Evolutionary conservation across 2,113 vertebrate species (phyloP), one percentile per base, ranked within the genome.

Genomic region (Pachycephala philippinensis): DNA sequence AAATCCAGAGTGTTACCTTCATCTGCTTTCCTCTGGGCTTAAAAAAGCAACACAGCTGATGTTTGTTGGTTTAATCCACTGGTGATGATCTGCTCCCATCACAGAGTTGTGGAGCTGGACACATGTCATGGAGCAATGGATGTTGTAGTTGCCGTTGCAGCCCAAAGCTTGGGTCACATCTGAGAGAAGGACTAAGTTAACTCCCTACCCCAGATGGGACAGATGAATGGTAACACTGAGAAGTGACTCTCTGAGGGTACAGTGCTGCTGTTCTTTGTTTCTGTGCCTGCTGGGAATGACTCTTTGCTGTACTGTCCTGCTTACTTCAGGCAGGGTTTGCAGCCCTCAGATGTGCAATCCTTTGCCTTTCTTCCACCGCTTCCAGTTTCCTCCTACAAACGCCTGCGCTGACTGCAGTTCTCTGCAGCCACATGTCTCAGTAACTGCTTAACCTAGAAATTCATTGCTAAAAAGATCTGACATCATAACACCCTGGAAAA

Each of bases 381-480:
- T 92, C 94, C 80, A 52, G 86, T 44, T 91, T 81, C 88, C 78
- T 94, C 91, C 94, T 87, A 78, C 77, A 68, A 33, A 91, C 9
- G 17, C 86, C 95, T 72, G 78, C 10, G 2, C 72, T 68, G 91
- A 74, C 94, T 89, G 88, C 86, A 50, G 78, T 71, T 86, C 76
- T 91, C 64, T 71, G 91, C 74, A 94, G 78, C 93, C 52, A 0
- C 86, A 19, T 54, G 68, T 63, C 81, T 95, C 69, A 50, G 81
- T 92, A 89, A 68, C 87, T 81, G 92, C 94, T 95, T 95, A 95
- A 91, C 89, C 92, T 90, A 95, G 88, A 95, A 95, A 91, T 70
- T 75, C 93, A 52, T 83, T 91, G 86, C 95, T 81, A 50, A 94
- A 95, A 87, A 85, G 95, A 95, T 94, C 88, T 93, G 85, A 95